Evolutionary conservation across 2,797 vertebrate genomes (phyloP), one percentile per base, ranked within the genome.

Genomic region (Staurois parvus): DNA sequence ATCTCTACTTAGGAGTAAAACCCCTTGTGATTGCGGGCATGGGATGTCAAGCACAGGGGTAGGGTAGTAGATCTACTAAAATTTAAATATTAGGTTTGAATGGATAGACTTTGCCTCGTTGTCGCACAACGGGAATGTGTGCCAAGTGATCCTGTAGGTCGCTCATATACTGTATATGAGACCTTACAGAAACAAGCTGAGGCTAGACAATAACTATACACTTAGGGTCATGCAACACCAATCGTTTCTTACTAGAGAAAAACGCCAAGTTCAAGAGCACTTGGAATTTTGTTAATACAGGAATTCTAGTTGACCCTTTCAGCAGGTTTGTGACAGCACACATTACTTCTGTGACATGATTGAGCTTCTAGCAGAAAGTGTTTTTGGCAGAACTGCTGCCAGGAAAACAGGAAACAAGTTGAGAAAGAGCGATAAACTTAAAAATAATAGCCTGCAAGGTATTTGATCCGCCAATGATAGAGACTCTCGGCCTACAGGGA

Each of bases 401-500:
- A 76, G 80, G 67, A 83, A 86, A 68, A 37, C 67, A 67, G 75
- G 79, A 86, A 86, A 83, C 79, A 52, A 81, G 68, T 72, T 82
- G 80, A 77, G 52, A 17, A 83, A 77, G 67, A 66, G 67, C 42
- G 85, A 86, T 86, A 86, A 86, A 83, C 52, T 2, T 72, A 73
- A 40, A 85, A 77, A 77, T 77, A 86, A 83, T 83, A 72, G 37
- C 34, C 28, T 45, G 17, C 29, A 67, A 72, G 85, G 74, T 66
- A 82, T 74, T 66, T 72, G 75, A 82, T 83, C 48, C 40, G 40
- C 85, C 85, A 72, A 76, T 72, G 52, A 77, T 83, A 85, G n/a
- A 86, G 74, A 83, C 79, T 78, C 34, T 17, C 64, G 40, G 79
- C 34, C 79, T 74, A 72, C 79, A 82, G 85, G 85, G 83, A 86